Evolutionary conservation across 2,113 vertebrate genomes (phyloP).

Genomic region (Caranx melampygus): DNA sequence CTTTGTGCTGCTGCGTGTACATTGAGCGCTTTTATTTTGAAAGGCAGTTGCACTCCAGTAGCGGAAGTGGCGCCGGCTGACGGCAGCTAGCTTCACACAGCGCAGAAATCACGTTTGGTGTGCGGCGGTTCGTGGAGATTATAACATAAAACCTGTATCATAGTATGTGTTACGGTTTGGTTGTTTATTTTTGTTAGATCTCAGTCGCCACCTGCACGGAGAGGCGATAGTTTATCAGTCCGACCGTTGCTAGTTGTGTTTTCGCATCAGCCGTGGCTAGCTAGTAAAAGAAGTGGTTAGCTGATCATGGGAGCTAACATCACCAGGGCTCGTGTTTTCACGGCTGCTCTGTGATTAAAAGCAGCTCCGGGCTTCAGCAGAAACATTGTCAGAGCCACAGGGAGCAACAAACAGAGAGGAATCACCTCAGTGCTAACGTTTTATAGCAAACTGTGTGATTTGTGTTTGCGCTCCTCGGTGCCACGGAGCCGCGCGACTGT

Average conservation of each 20-base stretch:
- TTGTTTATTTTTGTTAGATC: not conserved
- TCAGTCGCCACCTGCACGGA: not conserved
- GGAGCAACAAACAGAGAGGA: no score
- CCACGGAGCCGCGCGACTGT: slow-evolving; percentile 59
- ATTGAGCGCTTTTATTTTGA: slow-evolving; percentile 50
- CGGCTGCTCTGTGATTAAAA: not conserved
- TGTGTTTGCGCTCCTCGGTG: slow-evolving; percentile 27
- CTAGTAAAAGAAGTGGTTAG: slow-evolving; percentile 38
- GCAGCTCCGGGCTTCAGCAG: not conserved
- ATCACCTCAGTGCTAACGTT: not conserved
- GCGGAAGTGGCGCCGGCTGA: slow-evolving; percentile 17
- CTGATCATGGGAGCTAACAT: slow-evolving; percentile 49
- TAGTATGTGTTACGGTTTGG: not conserved
- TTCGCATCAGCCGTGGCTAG: slow-evolving; percentile 30
- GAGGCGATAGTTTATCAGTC: not conserved
- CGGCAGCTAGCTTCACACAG: slow-evolving; percentile 12
- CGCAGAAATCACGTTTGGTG: slow-evolving; percentile 11
- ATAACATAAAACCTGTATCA: not conserved
- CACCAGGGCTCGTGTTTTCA: not conserved
- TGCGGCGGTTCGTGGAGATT: slow-evolving; percentile 3
- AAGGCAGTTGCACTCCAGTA: not conserved
- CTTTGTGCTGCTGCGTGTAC: not conserved
- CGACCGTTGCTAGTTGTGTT: not conserved
- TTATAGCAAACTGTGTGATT: slow-evolving; percentile 14
- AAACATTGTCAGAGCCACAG: not conserved